Conservation (phyloP, 2,113 vertebrate genomes). For the Gambusia holbrooki region DNA sequence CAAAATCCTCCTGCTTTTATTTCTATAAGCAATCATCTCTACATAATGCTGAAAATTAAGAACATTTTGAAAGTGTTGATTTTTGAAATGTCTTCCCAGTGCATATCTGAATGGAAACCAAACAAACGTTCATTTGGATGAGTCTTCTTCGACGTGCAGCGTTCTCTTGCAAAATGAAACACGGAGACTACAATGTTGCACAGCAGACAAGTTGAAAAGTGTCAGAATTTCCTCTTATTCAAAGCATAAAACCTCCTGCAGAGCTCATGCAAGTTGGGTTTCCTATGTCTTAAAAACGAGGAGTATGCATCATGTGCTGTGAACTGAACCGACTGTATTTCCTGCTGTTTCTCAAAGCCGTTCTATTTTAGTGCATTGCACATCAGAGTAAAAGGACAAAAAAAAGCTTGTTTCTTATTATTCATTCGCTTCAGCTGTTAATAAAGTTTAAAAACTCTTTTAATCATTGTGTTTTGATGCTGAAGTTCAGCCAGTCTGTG, state of each 20-base stretch:
- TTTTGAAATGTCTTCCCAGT: not conserved
- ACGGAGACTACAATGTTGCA: not conserved
- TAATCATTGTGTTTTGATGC: not conserved
- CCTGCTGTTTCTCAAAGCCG: not conserved
- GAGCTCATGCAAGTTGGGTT: not conserved
- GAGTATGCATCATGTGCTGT: not conserved
- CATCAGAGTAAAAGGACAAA: not conserved
- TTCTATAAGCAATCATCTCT: not conserved
- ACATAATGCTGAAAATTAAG: not conserved
- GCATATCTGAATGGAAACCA: not conserved
- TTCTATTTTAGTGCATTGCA: not conserved
- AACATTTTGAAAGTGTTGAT: not conserved
- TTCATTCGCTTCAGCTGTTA: not conserved
- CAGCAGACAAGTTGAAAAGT: not conserved
- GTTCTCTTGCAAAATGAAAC: not conserved
- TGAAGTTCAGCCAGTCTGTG: constrained; percentile 6
- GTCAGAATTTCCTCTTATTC: not conserved
- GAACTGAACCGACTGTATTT: not conserved
- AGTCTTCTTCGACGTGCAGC: not conserved
- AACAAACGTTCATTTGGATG: not conserved
- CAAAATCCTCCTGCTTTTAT: not conserved
- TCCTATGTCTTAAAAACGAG: not conserved
- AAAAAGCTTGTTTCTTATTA: not conserved
- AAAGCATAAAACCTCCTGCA: not conserved
- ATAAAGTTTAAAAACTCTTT: not conserved